Conservation (phyloP, 2,797 vertebrate genomes). For the Erpetoichthys calabaricus region DNA sequence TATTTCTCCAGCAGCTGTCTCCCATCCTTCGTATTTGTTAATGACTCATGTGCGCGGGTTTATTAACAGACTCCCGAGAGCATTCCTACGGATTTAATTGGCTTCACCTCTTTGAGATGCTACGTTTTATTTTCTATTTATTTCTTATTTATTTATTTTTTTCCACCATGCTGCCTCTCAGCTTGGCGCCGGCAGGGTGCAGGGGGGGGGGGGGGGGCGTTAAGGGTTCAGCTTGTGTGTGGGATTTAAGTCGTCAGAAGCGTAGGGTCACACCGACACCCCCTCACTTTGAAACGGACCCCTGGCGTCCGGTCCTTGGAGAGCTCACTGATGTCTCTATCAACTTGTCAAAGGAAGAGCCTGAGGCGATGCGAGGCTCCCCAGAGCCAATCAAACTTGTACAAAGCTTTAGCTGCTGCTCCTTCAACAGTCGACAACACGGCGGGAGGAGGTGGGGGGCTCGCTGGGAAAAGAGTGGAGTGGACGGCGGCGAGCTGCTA, state of each 20-base stretch:
- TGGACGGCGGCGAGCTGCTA: slow-evolving; percentile 4
- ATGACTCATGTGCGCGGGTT: slow-evolving; percentile 13
- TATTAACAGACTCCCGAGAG: slow-evolving; percentile 34
- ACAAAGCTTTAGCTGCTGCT: slow-evolving; percentile 58
- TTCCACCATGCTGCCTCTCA: too few species aligned
- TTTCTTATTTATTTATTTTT: too few species aligned
- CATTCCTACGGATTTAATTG: slow-evolving; percentile 40
- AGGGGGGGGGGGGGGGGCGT: slow-evolving; percentile 31
- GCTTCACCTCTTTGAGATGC: slow-evolving; percentile 47
- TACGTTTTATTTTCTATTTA: slow-evolving; percentile 30
- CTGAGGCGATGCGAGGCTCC: slow-evolving; percentile 57
- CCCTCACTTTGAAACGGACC: slow-evolving; percentile 63
- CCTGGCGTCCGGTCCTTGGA: slow-evolving; percentile 63
- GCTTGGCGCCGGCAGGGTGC: too few species aligned
- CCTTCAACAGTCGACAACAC: slow-evolving; percentile 50
- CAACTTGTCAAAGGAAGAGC: slow-evolving; percentile 69
- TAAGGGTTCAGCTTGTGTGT: slow-evolving; percentile 46
- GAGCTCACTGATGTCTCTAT: slow-evolving; percentile 68
- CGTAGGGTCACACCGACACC: slow-evolving; percentile 60
- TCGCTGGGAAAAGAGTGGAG: slow-evolving; percentile 1
- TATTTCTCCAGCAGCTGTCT: too few species aligned
- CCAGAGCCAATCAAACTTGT: slow-evolving; percentile 66
- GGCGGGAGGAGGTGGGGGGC: slow-evolving; percentile 27
- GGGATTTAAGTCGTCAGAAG: slow-evolving; percentile 56
- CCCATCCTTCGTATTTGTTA: slow-evolving; percentile 22